These are phyloP conservation scores for Thinocorus orbignyianus DNA, from an alignment of 2,113 vertebrate species.

Conservation along the genomic window DNA sequence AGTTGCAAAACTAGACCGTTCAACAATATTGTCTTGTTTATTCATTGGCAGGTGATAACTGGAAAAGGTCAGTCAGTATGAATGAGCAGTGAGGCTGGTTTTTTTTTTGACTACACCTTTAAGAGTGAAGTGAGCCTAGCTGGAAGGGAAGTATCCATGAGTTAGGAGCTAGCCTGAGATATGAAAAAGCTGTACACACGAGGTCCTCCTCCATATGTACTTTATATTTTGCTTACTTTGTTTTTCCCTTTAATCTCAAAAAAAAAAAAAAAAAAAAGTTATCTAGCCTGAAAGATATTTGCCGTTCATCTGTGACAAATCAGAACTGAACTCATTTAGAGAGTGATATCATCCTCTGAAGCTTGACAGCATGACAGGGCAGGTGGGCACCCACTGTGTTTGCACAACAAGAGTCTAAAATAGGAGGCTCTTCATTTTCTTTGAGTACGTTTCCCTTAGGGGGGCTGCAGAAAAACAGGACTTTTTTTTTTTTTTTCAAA, in stretches of 20 bases:
- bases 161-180: neutral
- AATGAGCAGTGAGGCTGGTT: neutral
- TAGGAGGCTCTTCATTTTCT: constrained; percentile 45
- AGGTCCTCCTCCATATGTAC: neutral
- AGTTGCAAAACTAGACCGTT: neutral
- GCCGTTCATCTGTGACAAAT: constrained; percentile 4
- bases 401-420: constrained; percentile 36
- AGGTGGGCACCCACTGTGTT: constrained; percentile 38
- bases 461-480: constrained; percentile 32
- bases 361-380: neutral
- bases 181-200: neutral
- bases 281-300: neutral
- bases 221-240: neutral
- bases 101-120: neutral
- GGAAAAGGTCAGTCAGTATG: neutral
- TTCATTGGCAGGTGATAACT: neutral
- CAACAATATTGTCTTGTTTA: neutral
- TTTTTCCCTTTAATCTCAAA: neutral
- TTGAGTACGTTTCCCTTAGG: constrained; percentile 55
- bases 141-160: neutral
- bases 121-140: neutral
- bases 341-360: constrained; percentile 3
- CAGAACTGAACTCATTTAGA: constrained; percentile 10
- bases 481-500: neutral
- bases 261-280: neutral